Base-by-base conservation (phyloP, 2,113 vertebrate genomes). In the Sclerurus mexicanus region DNA sequence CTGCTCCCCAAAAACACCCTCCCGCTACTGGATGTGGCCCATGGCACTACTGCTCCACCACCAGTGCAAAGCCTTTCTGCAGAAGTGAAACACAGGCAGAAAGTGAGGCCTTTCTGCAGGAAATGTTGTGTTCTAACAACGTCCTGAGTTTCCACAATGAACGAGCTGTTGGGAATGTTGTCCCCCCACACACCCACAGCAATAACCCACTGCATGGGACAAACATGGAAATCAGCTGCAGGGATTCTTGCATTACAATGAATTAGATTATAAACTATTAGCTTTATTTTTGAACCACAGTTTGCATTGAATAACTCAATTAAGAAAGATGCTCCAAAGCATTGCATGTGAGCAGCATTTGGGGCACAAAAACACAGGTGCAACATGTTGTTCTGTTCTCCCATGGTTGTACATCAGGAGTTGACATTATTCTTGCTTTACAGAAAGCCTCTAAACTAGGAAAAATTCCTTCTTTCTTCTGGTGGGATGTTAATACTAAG, bases 1-100 rank as follows among this genome's bases (percentile, higher is more conserved):
- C 18, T 5, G 11, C 30, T 66, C 56, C 52, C 50, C 75, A 42
- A 5, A 56, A 6, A 18, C 68, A 28, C 44, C 16, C 40, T 72
- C n/a, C 27, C 0, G 0, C 42, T 62, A 35, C 47, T 1, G 0
- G 23, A 31, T 20, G 20, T 8, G 4, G 22, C 28, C 33, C 6
- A 0, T 3, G 7, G 72, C 59, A 18, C 44, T 33, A 6, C 44
- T 40, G 39, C 47, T 39, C 10, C 58, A 55, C 11, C 64, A 33
- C 2, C 66, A 60, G 6, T 0, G 21, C 59, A 53, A 67, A 49
- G 14, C 62, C 23, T 1, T 53, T 24, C 68, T 81, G 55, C 33
- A 49, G 31, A 21, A 73, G 52, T 31, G 42, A 63, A 46, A 8
- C 31, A 14, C 0, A 7, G 49, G 14, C 35, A 22, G 25, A 27